Percentiles rank a stretch among this genome's conserved stretches.
These are phyloP conservation scores for Phaethornis superciliosus DNA, from an alignment of 2,113 vertebrate species.

Conservation along the genomic window DNA sequence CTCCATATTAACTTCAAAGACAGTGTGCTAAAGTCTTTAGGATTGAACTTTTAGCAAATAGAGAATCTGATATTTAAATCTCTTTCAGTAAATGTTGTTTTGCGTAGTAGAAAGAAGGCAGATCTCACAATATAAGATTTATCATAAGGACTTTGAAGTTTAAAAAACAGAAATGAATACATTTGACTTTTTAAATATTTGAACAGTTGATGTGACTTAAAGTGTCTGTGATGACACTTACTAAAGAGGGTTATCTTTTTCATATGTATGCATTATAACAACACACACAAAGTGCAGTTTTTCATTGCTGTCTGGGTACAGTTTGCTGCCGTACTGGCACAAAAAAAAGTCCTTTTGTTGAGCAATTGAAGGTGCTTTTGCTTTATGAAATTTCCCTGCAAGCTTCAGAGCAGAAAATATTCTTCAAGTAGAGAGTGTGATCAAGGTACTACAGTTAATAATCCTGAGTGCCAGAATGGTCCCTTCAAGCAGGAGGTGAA, in stretches of 20 bases:
- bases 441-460: neutral
- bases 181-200: neutral
- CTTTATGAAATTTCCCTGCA: neutral
- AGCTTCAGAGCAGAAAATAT: neutral
- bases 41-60: neutral
- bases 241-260: neutral
- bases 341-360: neutral
- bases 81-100: neutral
- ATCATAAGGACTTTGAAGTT: neutral
- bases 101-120: neutral
- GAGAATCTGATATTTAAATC: constrained; percentile 9
- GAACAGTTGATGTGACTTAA: neutral
- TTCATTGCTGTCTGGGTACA: neutral
- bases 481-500: neutral
- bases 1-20: neutral
- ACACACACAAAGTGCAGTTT: rapidly evolving
- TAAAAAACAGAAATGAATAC: neutral
- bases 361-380: neutral
- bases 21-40: neutral
- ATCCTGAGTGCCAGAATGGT: neutral
- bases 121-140: neutral
- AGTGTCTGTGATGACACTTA: neutral
- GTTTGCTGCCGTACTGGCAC: neutral
- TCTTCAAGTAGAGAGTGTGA: neutral
- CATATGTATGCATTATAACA: neutral